Base-by-base conservation (phyloP, 2,888 invertebrate species). In the Hartigia nigra region DNA sequence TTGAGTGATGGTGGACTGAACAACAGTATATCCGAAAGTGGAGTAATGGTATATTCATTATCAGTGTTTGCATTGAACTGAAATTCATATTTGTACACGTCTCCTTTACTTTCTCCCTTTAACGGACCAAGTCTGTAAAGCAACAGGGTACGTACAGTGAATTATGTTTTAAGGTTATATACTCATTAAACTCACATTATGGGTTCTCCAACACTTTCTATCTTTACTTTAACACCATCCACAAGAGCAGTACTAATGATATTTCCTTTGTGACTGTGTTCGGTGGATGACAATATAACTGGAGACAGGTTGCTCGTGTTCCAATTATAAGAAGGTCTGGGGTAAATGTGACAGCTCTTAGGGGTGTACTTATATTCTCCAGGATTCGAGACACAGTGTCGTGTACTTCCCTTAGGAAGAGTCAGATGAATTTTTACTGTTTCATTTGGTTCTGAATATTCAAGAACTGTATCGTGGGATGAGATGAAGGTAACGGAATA, bases 321-420 rank as follows among this genome's bases (percentile, higher is more conserved):
- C 91, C 93, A 93, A 12, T 87, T 89, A 83, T 93, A 93, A 4
- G 89, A 87, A 1, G 92, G 87, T 76, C 92, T 92, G 39, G 93
- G 92, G 91, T 97, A 97, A 81, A 94, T 93, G 91, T 98, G 98
- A 88, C 98, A 98, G 75, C 97, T 96, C 82, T 94, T 94, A 5
- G 98, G 95, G 9, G 93, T 93, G 77, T 98, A 95, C 77, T 93
- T 92, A 90, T 97, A 97, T 74, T 91, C 91, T 1, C 95, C 96
- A 0, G 95, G 93, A 83, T 93, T 93, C 3, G 95, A 93, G 74
- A 98, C 94, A 90, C 98, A 98, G 86, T 96, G 94, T 70, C 93
- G 93, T 79, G 95, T 95, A 31, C 93, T 93, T 1, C 97, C 97
- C 75, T 94, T 93, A 0, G 93, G 92, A 75, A 96, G 91, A 5